Base-by-base conservation (phyloP, 1,140 invertebrate species). In the Eurytemora carolleeae region DNA sequence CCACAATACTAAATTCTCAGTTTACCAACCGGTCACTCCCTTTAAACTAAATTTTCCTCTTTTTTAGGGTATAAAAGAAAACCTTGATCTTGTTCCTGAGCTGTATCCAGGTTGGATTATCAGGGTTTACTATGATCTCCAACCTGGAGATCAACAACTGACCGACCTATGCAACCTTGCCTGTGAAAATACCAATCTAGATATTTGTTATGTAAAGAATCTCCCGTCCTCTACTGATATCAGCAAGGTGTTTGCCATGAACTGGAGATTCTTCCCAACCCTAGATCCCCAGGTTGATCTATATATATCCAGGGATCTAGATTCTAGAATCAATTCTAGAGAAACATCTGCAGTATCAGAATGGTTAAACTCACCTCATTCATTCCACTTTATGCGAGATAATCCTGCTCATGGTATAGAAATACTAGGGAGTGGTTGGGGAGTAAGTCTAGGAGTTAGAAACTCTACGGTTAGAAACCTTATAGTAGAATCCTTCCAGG, bases 331-430 rank as follows among this genome's bases (percentile, higher is more conserved):
- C 2, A 52, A 57, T 18, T n/a, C 24, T 3, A 17, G 63, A 24
- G 60, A 64, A 24, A n/a, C 31, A 19, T 1, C 16, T 0, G 63
- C 55, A 17, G 59, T 64, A 24, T 19, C 18, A 15, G 59, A 64
- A 26, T 64, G 63, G 63, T n/a, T 62, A 20, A 7, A 25, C 1
- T 57, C 59, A 25, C 17, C 7, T 2, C 25, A 64, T 20, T 26
- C 19, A 15, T 64, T 64, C 22, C 63, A 64, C 24, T 56, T 63
- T 19, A 64, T 64, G 53, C 53, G 60, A 24, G 63, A 64, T 26
- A 59, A 64, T 63, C 63, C 63, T 3, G 19, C 25, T 54, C 63
- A 64, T 24, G 22, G 23, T 7, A 61, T 56, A 1, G 55, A 63
- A n/a, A 58, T 64, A 16, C 55, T 64, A 18, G 63, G 60, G 12